These are phyloP conservation scores for Rhinophrynus dorsalis DNA, from an alignment of 2,797 vertebrate species.

Conservation along the genomic window DNA sequence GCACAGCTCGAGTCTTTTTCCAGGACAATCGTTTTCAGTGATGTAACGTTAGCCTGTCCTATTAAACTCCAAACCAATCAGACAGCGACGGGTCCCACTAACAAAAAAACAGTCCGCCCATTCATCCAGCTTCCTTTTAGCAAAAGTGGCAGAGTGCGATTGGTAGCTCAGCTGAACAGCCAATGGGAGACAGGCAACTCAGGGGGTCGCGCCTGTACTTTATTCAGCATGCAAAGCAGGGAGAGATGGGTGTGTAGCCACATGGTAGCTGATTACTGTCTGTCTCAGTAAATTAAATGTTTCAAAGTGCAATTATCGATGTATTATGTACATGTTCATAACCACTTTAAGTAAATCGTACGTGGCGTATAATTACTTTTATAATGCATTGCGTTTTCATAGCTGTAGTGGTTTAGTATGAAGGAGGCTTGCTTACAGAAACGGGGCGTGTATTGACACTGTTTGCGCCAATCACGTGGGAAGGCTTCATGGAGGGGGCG, in stretches of 20 bases:
- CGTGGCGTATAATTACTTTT: too few species aligned
- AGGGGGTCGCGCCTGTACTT: neutral
- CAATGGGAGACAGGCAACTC: constrained; percentile 2
- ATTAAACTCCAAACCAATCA: constrained; percentile 3
- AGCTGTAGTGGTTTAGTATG: too few species aligned
- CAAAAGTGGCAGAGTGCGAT: constrained; percentile 6
- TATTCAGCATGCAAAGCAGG: neutral
- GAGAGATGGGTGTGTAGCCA: neutral
- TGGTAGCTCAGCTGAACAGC: neutral
- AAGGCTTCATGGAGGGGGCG: neutral
- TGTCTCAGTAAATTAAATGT: neutral
- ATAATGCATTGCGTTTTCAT: too few species aligned
- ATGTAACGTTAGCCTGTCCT: too few species aligned
- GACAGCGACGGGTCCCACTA: neutral
- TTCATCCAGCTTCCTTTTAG: neutral
- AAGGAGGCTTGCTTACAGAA: too few species aligned
- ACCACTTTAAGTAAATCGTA: neutral
- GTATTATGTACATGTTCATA: neutral
- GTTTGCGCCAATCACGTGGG: neutral
- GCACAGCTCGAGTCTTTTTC: too few species aligned
- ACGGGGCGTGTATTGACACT: neutral
- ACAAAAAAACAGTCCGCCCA: too few species aligned
- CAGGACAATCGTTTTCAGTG: too few species aligned
- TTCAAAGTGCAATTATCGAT: neutral
- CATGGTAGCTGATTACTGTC: neutral